These are phyloP conservation scores for Chrysomallon squamiferum DNA, from an alignment of 1,140 invertebrate genomes.

Conservation along the genomic window DNA sequence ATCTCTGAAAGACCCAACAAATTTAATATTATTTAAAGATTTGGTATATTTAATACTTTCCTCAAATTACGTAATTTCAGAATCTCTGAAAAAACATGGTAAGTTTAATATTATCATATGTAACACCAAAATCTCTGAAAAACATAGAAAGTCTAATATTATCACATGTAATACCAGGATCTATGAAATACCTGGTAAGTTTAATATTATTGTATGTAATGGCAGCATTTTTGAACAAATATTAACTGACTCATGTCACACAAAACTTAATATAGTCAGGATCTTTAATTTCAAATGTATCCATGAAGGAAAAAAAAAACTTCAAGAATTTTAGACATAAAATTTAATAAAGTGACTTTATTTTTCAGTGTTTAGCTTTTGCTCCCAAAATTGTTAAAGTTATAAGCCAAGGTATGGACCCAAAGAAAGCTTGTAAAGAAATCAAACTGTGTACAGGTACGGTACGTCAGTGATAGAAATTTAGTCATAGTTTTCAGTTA, in stretches of 20 bases:
- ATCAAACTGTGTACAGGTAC: slow-evolving; percentile 12
- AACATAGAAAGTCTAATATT: too few species aligned
- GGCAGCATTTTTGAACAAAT: too few species aligned
- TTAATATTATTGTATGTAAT: not conserved
- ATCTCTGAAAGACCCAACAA: too few species aligned
- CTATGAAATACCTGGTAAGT: not conserved
- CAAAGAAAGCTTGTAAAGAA: slow-evolving; percentile 13
- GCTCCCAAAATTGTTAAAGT: slow-evolving; percentile 10
- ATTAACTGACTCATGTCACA: too few species aligned
- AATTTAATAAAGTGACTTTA: too few species aligned
- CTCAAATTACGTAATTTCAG: not conserved
- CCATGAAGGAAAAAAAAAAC: too few species aligned
- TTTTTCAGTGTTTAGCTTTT: slow-evolving; percentile 16
- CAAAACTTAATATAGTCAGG: too few species aligned
- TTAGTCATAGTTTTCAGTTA: too few species aligned
- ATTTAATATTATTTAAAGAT: not conserved
- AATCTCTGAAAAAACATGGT: too few species aligned
- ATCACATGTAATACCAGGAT: not conserved
- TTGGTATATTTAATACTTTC: not conserved
- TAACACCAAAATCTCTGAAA: not conserved
- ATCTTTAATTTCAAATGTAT: too few species aligned
- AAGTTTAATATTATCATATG: not conserved
- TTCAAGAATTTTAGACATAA: too few species aligned
- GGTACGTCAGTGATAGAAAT: not conserved
- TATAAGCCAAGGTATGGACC: slow-evolving; percentile 12